Evolutionary conservation across 2,113 vertebrate genomes (phyloP).

Genomic region (Burhinus bistriatus): DNA sequence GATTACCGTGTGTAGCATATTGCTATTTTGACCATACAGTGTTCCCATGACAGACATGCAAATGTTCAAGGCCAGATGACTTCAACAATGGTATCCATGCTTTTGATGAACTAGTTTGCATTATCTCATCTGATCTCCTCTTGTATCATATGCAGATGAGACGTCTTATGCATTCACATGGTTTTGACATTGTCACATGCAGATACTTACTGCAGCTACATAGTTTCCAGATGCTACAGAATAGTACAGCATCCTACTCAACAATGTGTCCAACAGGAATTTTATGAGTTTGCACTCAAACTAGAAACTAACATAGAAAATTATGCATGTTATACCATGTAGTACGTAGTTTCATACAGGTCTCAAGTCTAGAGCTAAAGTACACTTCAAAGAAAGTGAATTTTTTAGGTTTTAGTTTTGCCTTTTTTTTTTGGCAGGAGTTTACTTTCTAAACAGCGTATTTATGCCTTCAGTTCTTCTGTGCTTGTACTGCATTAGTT

Average conservation of each 20-base stretch:
- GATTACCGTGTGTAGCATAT: neutral
- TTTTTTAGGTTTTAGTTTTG: neutral
- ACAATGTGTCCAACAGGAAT: neutral
- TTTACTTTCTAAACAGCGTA: neutral
- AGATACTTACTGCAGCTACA: neutral
- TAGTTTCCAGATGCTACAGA: neutral
- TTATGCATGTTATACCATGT: neutral
- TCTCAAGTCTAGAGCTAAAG: neutral
- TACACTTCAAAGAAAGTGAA: neutral
- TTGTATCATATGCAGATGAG: slow-evolving; percentile 37
- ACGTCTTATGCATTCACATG: neutral
- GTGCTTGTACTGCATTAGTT: neutral
- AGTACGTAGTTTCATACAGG: neutral
- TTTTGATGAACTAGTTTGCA: slow-evolving; percentile 27
- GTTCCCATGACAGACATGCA: neutral
- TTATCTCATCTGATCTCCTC: neutral
- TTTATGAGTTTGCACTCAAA: neutral
- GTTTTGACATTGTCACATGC: slow-evolving; percentile 2
- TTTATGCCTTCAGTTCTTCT: neutral
- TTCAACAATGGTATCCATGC: neutral
- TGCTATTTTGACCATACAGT: neutral
- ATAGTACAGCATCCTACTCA: neutral
- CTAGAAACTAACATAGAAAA: neutral
- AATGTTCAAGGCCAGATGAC: slow-evolving; percentile 21
- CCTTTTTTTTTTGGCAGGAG: neutral